Percentiles rank a stretch among this genome's conserved stretches.
phyloP scores from a whole-genome alignment of 2,113 vertebrate genomes.

The Mastomys coucha region DNA sequence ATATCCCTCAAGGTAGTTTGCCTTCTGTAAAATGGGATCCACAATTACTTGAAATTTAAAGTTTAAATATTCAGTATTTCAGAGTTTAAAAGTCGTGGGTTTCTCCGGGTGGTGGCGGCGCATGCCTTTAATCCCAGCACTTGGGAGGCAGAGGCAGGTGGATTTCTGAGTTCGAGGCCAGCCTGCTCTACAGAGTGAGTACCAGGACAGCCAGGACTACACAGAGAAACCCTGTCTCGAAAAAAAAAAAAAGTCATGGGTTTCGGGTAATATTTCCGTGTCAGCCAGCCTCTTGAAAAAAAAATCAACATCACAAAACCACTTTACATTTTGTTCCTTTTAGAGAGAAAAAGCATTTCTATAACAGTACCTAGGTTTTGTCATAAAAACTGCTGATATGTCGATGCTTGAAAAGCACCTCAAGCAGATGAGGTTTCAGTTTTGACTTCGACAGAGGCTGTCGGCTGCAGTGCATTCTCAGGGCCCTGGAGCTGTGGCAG shows the following conservation, averaged over 20 bases:
- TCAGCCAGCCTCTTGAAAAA: neutral
- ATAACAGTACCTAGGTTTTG: constrained; percentile 9
- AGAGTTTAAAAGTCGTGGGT: neutral
- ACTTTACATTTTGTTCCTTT: neutral
- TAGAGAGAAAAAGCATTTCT: neutral
- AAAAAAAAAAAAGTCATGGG: too few species aligned
- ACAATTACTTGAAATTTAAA: neutral
- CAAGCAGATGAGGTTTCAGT: constrained; percentile 6
- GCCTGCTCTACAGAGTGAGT: too few species aligned
- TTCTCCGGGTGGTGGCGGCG: too few species aligned
- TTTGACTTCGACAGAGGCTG: neutral
- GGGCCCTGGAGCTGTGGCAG: neutral
- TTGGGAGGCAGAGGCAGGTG: too few species aligned
- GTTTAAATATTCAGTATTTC: neutral
- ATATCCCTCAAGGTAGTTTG: neutral
- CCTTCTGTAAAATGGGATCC: neutral
- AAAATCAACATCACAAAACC: neutral
- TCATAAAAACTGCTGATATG: neutral
- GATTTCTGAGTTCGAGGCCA: too few species aligned
- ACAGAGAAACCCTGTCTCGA: too few species aligned
- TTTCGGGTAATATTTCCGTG: neutral
- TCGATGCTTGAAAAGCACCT: neutral
- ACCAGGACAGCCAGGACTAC: too few species aligned
- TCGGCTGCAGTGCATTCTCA: neutral
- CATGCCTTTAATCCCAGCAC: too few species aligned